Percentiles rank a stretch among this genome's conserved stretches.
These are phyloP conservation scores for Masticophis lateralis DNA, from an alignment of 2,797 vertebrate species.

Conservation along the genomic window DNA sequence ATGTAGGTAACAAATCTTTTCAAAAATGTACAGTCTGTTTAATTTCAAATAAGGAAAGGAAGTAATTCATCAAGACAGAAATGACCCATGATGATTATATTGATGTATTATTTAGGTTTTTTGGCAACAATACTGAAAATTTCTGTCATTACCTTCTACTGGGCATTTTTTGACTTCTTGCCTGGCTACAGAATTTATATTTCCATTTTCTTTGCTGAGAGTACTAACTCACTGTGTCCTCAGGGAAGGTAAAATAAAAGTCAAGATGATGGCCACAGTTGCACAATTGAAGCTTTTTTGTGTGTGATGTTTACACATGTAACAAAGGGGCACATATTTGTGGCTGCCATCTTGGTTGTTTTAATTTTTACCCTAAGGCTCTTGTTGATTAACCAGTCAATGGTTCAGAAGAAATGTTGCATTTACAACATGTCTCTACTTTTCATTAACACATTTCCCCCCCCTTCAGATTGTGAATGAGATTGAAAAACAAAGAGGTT, in stretches of 20 bases:
- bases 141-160: background rate
- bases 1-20: background rate
- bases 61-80: background rate
- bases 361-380: background rate
- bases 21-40: background rate
- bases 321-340: background rate
- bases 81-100: background rate
- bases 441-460: background rate
- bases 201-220: background rate
- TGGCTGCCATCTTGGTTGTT: background rate
- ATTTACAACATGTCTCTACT: background rate
- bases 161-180: background rate
- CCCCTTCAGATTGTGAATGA: background rate
- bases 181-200: background rate
- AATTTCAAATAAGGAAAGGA: background rate
- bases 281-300: background rate
- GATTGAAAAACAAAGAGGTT: background rate
- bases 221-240: background rate
- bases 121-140: background rate
- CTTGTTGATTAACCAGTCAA: background rate
- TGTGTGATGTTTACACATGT: background rate
- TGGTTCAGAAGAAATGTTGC: background rate
- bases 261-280: background rate
- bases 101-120: background rate
- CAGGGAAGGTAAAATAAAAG: background rate